Conservation (phyloP, 2,888 invertebrate genomes). For the Leucophora obtusa region DNA sequence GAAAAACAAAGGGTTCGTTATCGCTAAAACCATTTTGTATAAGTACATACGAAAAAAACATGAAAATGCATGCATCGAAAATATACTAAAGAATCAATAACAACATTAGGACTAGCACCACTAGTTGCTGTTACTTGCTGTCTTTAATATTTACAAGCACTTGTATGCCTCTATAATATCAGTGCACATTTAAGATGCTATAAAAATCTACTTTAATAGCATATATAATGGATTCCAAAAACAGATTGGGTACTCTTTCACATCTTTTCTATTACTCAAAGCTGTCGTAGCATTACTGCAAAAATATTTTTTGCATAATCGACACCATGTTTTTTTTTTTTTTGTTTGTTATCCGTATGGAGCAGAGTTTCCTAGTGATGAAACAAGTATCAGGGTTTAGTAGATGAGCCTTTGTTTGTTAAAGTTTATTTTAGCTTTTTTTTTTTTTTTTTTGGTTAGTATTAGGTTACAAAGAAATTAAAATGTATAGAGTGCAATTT, state of each 20-base stretch:
- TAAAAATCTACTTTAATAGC: constrained; percentile 59
- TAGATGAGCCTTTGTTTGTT: not conserved
- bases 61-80: not conserved
- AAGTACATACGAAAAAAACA: not conserved
- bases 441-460: not conserved
- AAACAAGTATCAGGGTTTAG: not conserved
- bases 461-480: not conserved
- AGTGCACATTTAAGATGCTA: constrained; percentile 52
- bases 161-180: constrained; percentile 39
- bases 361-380: not conserved
- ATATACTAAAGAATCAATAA: not conserved
- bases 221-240: constrained; percentile 59
- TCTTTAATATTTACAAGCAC: constrained; percentile 1
- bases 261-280: not conserved
- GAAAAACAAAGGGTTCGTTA: not conserved
- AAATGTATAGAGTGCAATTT: constrained; percentile 4
- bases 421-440: not conserved
- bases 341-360: not conserved
- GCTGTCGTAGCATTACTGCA: not conserved
- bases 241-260: constrained; percentile 51
- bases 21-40: not conserved
- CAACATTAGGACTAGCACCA: not conserved
- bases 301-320: constrained; percentile 34
- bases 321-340: constrained; percentile 26
- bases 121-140: not conserved